Conservation (phyloP, 2,113 vertebrate genomes). For the Cinclus mexicanus region DNA sequence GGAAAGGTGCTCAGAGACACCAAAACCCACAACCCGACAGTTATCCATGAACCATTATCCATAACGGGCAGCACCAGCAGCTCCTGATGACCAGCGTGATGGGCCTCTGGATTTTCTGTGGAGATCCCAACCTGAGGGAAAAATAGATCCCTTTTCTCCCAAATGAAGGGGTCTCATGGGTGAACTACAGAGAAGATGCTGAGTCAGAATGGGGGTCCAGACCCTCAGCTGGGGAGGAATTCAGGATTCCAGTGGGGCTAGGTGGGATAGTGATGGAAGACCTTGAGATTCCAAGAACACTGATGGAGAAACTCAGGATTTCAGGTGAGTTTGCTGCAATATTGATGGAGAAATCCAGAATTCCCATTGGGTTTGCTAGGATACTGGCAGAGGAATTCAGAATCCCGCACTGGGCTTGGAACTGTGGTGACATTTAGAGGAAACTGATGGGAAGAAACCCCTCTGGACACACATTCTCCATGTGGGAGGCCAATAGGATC, state of each 20-base stretch:
- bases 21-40: accelerated
- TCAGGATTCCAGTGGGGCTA: background rate
- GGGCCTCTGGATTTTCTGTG: accelerated
- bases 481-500: background rate
- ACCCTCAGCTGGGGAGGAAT: background rate
- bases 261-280: background rate
- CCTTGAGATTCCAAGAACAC: background rate
- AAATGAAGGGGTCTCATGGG: background rate
- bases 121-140: accelerated
- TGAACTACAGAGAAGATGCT: background rate
- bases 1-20: accelerated
- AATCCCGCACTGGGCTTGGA: background rate
- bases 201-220: background rate
- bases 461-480: background rate
- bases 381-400: background rate
- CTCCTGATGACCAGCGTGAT: accelerated
- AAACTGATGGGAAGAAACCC: background rate
- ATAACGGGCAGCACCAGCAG: accelerated
- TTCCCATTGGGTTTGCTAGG: background rate
- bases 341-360: background rate
- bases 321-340: background rate
- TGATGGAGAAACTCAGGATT: background rate
- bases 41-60: accelerated
- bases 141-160: background rate
- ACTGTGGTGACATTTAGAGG: background rate